Conservation (phyloP, 2,888 invertebrate genomes). For the Rhodophaea formosa region DNA sequence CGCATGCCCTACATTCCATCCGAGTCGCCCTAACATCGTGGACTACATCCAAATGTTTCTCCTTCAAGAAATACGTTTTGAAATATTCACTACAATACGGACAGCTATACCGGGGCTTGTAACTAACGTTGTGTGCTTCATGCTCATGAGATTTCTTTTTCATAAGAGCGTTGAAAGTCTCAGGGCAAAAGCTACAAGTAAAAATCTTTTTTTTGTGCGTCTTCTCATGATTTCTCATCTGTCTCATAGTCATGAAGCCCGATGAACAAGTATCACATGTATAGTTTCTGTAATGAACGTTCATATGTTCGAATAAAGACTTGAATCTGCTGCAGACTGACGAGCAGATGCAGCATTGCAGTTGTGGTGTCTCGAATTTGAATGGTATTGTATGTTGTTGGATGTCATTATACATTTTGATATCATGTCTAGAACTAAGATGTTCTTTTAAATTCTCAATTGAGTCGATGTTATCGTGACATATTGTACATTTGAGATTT, state of each 20-base stretch:
- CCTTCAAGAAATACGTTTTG: no score
- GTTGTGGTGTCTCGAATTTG: conserved; percentile 36
- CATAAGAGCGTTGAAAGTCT: no score
- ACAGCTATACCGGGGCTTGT: no score
- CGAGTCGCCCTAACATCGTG: no score
- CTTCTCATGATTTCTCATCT: conserved; percentile 18
- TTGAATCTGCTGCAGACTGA: conserved; percentile 36
- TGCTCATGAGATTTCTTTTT: no score
- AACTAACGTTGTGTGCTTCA: no score
- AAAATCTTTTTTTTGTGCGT: conserved; percentile 43
- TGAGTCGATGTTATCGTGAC: conserved; percentile 31
- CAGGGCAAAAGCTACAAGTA: conserved; percentile 43
- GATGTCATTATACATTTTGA: conserved; percentile 37
- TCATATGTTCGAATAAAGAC: conserved; percentile 46
- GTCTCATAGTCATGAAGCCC: conserved; percentile 23
- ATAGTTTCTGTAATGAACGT: conserved; percentile 48
- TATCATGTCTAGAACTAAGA: conserved; percentile 37
- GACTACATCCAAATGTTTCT: no score
- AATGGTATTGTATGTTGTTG: conserved; percentile 47
- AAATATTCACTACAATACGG: no score
- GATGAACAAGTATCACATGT: conserved; percentile 43
- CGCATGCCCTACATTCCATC: no score
- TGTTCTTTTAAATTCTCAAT: conserved; percentile 40
- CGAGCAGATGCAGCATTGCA: conserved; percentile 44
- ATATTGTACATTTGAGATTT: conserved; percentile 40